Conservation (phyloP, 1,140 invertebrate species). For the Solenopsis invicta region DNA sequence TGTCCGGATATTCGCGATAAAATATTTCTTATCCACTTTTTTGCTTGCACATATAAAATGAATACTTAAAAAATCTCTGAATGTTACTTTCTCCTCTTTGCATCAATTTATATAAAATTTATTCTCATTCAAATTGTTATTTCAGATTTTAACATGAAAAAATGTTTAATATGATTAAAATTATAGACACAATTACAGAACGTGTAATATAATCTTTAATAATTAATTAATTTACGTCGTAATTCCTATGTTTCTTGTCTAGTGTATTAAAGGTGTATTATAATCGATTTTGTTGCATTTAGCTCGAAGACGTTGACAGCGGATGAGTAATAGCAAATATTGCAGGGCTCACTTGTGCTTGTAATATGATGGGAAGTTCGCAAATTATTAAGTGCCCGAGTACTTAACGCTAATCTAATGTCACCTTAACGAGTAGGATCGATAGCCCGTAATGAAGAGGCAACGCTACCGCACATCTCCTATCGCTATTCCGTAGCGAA, state of each 20-base stretch:
- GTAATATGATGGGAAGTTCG: slow-evolving; percentile 29
- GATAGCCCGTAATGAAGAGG: slow-evolving; percentile 52
- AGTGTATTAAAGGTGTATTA: not conserved
- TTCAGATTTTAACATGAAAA: not conserved
- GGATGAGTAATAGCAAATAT: slow-evolving; percentile 55
- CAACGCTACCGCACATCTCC: not conserved
- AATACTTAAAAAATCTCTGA: not conserved
- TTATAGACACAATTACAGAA: not conserved
- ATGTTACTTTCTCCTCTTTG: not conserved
- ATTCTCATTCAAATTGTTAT: not conserved
- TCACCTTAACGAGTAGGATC: slow-evolving; percentile 56
- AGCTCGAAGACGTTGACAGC: not conserved
- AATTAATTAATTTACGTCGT: slow-evolving; percentile 20
- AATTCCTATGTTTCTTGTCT: not conserved
- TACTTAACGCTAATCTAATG: slow-evolving; percentile 57
- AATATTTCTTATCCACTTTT: not conserved
- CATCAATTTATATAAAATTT: not conserved
- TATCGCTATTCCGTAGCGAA: slow-evolving; percentile 2
- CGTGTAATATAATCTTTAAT: not conserved
- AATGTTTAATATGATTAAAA: not conserved
- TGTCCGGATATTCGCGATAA: not conserved
- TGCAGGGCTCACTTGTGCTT: slow-evolving; percentile 4
- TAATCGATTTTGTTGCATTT: not conserved
- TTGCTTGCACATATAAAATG: not conserved
- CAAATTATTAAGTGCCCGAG: slow-evolving; percentile 50